Base-by-base conservation (phyloP, 30 jellyfish, hydroid and myxozoan species). In the Mastigias papua region DNA sequence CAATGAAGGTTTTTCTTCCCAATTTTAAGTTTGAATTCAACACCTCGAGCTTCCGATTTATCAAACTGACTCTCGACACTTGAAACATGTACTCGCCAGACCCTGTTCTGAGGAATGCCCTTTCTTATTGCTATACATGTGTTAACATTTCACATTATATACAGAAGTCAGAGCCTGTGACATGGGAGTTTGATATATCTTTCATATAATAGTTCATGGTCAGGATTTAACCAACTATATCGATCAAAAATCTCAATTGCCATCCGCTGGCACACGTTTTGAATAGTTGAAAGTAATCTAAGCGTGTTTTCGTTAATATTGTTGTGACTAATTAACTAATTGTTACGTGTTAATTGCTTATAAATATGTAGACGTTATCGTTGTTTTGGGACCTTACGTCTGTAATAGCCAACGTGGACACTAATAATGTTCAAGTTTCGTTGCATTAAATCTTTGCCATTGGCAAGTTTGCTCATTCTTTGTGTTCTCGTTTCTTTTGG, bases 301-400 rank as follows among this genome's bases (percentile, higher is more conserved):
- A 51, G 67, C 67, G 67, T 51, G 67, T 51, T 51, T 51, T 26
- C 80, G 80, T 69, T 69, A 69, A 69, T 69, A 69, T 69, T 48
- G 58, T 35, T 69, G 80, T 69, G 80, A 34, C 54, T 69, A 17
- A 69, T 26, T 48, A 4, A 31, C 80, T 25, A 69, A 69, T 69
- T 69, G 80, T 69, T 48, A 31, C 80, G 61, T 69, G 80, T 29
- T 27, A 69, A 48, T 28, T 69, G 58, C 54, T 27, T 48, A 31
- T 69, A 1, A 4, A 10, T 51, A 5, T 21, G 67, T 51, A 51
- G 67, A 10, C 7, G 67, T 21, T 21, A 2, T 21, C 2, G 80
- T 69, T 69, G 54, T 29, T 69, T 69, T 26, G 8, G 17, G 60
- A 69, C 57, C 37, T 65, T 35, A 17, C 20, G 61, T 69, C 80